Percentiles rank a stretch among this genome's conserved stretches.
Conservation (phyloP, 2,888 invertebrate species). For the Mamestra brassicae region DNA sequence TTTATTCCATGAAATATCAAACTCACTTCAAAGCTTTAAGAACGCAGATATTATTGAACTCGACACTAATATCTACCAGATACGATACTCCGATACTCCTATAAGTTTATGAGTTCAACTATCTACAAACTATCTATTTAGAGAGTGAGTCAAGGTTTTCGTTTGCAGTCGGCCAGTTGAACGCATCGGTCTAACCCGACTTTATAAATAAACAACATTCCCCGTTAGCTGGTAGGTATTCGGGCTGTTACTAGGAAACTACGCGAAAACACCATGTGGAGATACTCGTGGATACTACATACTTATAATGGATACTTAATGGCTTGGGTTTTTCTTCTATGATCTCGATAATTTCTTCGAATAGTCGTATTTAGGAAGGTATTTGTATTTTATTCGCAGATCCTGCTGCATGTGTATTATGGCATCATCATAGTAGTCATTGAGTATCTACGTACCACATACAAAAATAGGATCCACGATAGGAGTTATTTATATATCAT, state of each 20-base stretch:
- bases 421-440: too few species aligned
- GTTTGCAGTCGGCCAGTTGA: slow-evolving; percentile 61
- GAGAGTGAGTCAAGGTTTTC: slow-evolving; percentile 80
- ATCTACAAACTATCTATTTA: slow-evolving; percentile 74
- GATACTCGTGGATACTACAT: slow-evolving; percentile 16
- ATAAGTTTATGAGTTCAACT: slow-evolving; percentile 70
- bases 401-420: neutral
- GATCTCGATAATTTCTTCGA: slow-evolving; percentile 21
- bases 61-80: slow-evolving; percentile 60
- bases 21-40: neutral
- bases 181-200: slow-evolving; percentile 61
- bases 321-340: slow-evolving; percentile 10
- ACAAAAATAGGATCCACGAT: too few species aligned
- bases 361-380: neutral
- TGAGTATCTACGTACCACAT: too few species aligned
- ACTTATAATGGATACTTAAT: slow-evolving; percentile 12
- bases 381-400: neutral
- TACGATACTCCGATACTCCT: slow-evolving; percentile 43
- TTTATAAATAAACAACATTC: slow-evolving; percentile 70
- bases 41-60: slow-evolving; percentile 48
- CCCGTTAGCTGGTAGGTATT: slow-evolving; percentile 16
- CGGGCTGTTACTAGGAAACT: slow-evolving; percentile 44
- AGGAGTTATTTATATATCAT: neutral
- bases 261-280: slow-evolving; percentile 46
- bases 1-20: slow-evolving; percentile 15